Conservation (phyloP, 2,797 vertebrate genomes). For the Danio jaintianensis region DNA sequence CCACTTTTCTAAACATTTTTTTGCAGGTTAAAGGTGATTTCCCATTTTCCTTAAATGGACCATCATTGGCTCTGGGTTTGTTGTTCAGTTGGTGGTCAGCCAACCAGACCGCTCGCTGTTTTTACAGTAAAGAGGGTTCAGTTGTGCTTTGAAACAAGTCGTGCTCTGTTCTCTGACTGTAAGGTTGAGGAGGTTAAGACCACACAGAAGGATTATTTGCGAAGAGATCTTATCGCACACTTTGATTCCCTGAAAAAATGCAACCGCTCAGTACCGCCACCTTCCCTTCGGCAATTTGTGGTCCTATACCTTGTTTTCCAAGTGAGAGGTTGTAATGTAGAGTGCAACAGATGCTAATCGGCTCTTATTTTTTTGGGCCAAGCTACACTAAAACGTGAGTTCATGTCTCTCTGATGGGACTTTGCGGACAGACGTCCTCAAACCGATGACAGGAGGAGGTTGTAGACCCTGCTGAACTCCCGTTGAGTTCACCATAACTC, state of each 20-base stretch:
- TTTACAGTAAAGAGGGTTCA: constrained; percentile 33
- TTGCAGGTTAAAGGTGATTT: constrained; percentile 52
- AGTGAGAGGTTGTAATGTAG: constrained; percentile 6
- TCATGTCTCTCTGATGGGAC: background rate
- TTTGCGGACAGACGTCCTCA: constrained; percentile 20
- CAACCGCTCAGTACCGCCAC: background rate
- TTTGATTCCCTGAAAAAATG: constrained; percentile 13
- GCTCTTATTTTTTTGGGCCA: constrained; percentile 1
- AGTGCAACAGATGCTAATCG: constrained; percentile 32
- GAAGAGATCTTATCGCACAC: constrained; percentile 33
- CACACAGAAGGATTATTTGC: constrained; percentile 38
- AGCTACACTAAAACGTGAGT: background rate
- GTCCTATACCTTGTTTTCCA: background rate
- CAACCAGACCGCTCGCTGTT: constrained; percentile 41
- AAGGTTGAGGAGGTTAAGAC: constrained; percentile 33
- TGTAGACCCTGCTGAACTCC: constrained; percentile 15
- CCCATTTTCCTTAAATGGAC: constrained; percentile 40
- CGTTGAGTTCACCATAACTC: constrained; percentile 32
- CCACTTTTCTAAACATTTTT: constrained; percentile 35
- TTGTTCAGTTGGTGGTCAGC: constrained; percentile 43
- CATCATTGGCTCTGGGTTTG: constrained; percentile 37
- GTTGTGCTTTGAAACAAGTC: constrained; percentile 34
- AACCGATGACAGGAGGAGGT: constrained; percentile 45
- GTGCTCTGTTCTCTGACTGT: constrained; percentile 38
- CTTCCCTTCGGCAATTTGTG: background rate